Evolutionary conservation across 2,113 vertebrate genomes (phyloP).

Genomic region (Nesoenas mayeri): DNA sequence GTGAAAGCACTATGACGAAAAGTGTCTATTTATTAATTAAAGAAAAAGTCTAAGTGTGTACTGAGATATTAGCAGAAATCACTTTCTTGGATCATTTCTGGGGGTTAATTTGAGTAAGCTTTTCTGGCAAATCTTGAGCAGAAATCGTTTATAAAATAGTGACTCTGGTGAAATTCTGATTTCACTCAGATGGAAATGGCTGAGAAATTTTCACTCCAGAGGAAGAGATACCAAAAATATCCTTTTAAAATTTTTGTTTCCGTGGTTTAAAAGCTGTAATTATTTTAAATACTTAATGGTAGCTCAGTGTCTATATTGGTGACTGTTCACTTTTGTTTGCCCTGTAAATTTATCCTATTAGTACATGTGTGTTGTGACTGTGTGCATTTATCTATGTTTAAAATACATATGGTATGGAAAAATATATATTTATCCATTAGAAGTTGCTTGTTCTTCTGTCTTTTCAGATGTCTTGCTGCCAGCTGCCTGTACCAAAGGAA

Average conservation of each 20-base stretch:
- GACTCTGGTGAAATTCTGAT: background rate
- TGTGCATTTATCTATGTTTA: background rate
- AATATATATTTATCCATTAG: slow-evolving; percentile 26
- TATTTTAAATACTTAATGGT: slow-evolving; percentile 50
- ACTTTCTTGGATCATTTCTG: background rate
- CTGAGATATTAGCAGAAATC: background rate
- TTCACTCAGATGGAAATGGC: background rate
- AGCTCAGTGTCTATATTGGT: background rate
- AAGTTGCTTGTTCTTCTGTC: slow-evolving; percentile 5
- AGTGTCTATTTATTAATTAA: background rate
- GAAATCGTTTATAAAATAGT: background rate
- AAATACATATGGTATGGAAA: slow-evolving; percentile 13
- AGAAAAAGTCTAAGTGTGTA: background rate
- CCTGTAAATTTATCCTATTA: background rate
- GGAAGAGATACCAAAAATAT: background rate
- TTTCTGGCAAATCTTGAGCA: background rate
- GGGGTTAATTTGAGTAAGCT: background rate
- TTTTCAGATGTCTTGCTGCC: slow-evolving; percentile 5
- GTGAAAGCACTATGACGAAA: background rate
- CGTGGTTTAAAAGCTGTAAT: slow-evolving; percentile 40
- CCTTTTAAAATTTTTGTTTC: slow-evolving; percentile 1
- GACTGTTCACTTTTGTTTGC: slow-evolving; percentile 6
- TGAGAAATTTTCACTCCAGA: background rate
- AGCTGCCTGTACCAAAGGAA: slow-evolving; percentile 45
- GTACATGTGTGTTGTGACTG: background rate